Percentiles rank a stretch among this genome's conserved stretches.
phyloP scores from a whole-genome alignment of 2,797 vertebrate species.

The Xenopus petersii region DNA sequence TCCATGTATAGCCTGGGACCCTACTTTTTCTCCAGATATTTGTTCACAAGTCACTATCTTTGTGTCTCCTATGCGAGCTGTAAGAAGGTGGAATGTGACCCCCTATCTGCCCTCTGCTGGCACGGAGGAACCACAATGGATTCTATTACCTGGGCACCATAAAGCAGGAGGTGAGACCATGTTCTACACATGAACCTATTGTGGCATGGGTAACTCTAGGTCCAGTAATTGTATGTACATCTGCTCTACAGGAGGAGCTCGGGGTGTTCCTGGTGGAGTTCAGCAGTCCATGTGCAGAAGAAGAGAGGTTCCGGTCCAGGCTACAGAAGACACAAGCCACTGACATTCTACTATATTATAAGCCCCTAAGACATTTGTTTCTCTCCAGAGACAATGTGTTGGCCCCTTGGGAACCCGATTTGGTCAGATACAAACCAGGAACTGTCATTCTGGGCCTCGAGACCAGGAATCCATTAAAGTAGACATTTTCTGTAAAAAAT shows the following conservation, averaged over 20 bases:
- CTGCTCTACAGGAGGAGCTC: conserved; percentile 56
- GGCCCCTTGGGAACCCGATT: conserved; percentile 73
- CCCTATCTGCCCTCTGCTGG: conserved; percentile 61
- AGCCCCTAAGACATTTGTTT: conserved; percentile 55
- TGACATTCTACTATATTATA: conserved; percentile 68
- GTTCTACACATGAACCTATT: background rate
- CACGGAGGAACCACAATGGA: conserved; percentile 70
- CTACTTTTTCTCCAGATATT: conserved; percentile 58
- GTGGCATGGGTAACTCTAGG: too few species aligned
- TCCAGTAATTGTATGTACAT: background rate
- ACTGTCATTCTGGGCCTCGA: conserved; percentile 66
- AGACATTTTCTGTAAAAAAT: too few species aligned
- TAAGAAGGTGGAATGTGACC: conserved; percentile 38
- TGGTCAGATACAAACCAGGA: conserved; percentile 72
- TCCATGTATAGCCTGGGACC: too few species aligned
- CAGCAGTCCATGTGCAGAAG: conserved; percentile 53
- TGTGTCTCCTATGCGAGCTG: conserved; percentile 33
- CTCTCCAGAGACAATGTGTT: conserved; percentile 76
- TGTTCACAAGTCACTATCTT: conserved; percentile 46
- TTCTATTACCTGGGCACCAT: conserved; percentile 76
- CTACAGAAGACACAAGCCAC: conserved; percentile 61
- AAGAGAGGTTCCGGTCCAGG: conserved; percentile 33
- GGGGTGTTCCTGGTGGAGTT: conserved; percentile 75
- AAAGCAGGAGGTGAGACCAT: conserved; percentile 60
- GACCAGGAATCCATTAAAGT: conserved; percentile 55